A percentile compares a stretch with the other conserved stretches of the same genome.
These are phyloP conservation scores for Mellivora capensis DNA, from an alignment of 2,113 vertebrate genomes.

Conservation along the genomic window DNA sequence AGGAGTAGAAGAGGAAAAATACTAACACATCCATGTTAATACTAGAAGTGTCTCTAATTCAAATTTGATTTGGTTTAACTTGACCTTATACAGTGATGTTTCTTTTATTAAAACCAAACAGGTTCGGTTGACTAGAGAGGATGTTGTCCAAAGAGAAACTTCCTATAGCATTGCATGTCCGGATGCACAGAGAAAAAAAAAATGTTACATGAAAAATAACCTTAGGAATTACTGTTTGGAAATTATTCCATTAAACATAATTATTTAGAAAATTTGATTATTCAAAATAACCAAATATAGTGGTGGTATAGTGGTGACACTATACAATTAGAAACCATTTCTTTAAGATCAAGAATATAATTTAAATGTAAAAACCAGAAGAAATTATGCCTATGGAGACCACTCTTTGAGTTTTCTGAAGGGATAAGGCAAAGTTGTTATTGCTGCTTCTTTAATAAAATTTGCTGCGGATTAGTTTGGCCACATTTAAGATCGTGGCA, in stretches of 20 bases:
- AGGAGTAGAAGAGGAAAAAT: not conserved
- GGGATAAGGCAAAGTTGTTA: not conserved
- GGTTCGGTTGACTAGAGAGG: not conserved
- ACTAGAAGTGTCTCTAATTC: not conserved
- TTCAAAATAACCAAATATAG: not conserved
- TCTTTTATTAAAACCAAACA: not conserved
- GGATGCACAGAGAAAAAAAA: not conserved
- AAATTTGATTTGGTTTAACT: not conserved
- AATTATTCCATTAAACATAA: not conserved
- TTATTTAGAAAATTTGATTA: not conserved
- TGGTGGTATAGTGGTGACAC: not conserved
- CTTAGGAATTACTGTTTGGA: not conserved
- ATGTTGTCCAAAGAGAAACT: not conserved
- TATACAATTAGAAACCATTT: not conserved
- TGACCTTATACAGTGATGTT: not conserved
- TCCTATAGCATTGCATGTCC: not conserved
- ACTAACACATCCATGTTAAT: not conserved
- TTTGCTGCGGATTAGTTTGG: not conserved
- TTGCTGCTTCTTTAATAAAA: not conserved
- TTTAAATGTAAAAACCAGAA: not conserved
- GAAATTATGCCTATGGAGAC: not conserved
- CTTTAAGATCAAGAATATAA: not conserved
- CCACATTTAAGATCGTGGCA: not conserved
- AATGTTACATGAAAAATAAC: not conserved
- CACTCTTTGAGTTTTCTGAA: not conserved